Conservation (phyloP, 2,113 vertebrate genomes). For the Oophaga pumilio region DNA sequence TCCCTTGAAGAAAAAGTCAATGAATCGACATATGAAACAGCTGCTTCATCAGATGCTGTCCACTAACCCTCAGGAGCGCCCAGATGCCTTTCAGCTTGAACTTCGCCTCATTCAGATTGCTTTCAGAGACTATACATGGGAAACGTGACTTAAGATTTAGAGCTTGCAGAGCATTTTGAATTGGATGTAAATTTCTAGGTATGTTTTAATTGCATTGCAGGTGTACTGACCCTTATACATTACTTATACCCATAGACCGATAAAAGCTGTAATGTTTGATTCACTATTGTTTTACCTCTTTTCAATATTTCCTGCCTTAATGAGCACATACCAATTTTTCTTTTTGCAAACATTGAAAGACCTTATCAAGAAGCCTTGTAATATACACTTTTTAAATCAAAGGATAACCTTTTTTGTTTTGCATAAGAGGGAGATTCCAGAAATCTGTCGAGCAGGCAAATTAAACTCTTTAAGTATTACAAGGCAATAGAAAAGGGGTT, state of each 20-base stretch:
- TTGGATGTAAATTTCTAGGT: background rate
- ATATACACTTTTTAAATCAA: background rate
- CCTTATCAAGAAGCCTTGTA: background rate
- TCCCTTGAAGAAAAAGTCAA: slow-evolving; percentile 92
- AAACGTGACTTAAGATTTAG: slow-evolving; percentile 79
- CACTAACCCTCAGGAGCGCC: slow-evolving; percentile 92
- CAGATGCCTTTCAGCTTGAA: slow-evolving; percentile 94
- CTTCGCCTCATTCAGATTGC: slow-evolving; percentile 93
- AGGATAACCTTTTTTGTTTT: background rate
- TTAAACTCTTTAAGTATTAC: background rate
- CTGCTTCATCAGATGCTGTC: slow-evolving; percentile 95
- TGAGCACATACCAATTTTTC: background rate
- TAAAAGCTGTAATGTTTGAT: background rate
- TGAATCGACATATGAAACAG: slow-evolving; percentile 92
- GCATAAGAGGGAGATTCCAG: background rate
- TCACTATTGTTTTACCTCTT: slow-evolving; percentile 29
- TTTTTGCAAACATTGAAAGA: background rate
- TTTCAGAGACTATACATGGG: slow-evolving; percentile 94
- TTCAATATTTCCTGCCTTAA: background rate
- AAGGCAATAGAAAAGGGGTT: background rate
- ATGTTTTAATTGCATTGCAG: slow-evolving; percentile 11
- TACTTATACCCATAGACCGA: background rate
- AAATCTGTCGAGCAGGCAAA: background rate
- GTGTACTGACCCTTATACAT: background rate
- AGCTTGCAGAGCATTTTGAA: slow-evolving; percentile 2